phyloP scores from a whole-genome alignment of 2,113 vertebrate genomes.

The Eonycteris spelaea region DNA sequence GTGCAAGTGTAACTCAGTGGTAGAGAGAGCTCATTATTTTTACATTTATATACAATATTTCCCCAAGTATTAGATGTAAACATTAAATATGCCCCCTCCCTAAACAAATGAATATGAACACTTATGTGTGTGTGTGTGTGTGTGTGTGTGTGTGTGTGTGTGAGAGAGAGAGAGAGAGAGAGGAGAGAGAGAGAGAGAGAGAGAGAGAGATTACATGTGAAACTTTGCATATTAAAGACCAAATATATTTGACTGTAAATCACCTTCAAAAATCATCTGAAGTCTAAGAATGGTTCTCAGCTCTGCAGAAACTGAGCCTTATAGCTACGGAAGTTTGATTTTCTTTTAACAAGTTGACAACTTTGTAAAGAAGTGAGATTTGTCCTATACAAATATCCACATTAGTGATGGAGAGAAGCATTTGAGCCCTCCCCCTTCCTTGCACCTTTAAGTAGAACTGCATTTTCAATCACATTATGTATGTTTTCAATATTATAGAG shows the following conservation, averaged over 20 bases:
- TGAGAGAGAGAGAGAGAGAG: not conserved
- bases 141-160: not conserved
- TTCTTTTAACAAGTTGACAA: constrained; percentile 34
- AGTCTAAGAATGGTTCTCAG: not conserved
- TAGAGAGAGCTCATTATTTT: not conserved
- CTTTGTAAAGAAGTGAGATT: constrained; percentile 25
- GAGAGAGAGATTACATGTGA: not conserved
- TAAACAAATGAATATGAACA: not conserved
- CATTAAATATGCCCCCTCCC: not conserved
- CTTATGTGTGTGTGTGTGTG: not conserved
- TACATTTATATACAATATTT: constrained; percentile 31
- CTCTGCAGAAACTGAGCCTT: not conserved
- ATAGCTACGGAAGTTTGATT: not conserved
- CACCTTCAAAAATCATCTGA: constrained; percentile 13
- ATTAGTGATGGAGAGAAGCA: not conserved
- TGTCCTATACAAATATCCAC: not conserved
- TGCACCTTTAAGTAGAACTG: not conserved
- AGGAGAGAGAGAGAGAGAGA: not conserved
- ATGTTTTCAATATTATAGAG: not conserved
- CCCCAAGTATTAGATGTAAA: not conserved
- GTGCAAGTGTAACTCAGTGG: too few relatives aligned
- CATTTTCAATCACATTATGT: constrained; percentile 11
- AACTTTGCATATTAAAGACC: constrained; percentile 16
- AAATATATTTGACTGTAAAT: constrained; percentile 35
- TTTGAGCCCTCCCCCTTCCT: not conserved